Evolutionary conservation across 2,113 vertebrate genomes (phyloP), one percentile per base, ranked within the genome.

Genomic region (Nansenia antarctica): DNA sequence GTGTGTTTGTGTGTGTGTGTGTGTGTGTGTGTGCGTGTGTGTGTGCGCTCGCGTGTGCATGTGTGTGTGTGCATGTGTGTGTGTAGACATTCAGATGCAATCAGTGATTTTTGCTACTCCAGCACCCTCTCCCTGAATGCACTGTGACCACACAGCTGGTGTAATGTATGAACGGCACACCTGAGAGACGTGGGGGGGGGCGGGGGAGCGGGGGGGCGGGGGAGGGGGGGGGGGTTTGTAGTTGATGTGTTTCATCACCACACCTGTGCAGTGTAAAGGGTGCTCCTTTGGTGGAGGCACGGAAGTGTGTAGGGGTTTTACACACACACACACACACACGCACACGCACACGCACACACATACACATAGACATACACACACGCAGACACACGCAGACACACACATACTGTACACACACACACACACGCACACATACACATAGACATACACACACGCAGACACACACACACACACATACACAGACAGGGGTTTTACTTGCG

Each of bases 81-180:
- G n/a, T 68, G 26, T 60, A 1, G 42, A 6, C 14, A 42, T 8
- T 18, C 54, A 34, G 86, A 86, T 89, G 68, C 80, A 62, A 77
- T 85, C 68, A 82, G 85, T 87, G 86, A 70, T 87, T 91, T 88
- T 76, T 87, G 90, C 89, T 79, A 82, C 84, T 82, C 86, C 84
- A 89, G 90, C 89, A 85, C 53, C 80, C 79, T 82, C 77, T 83
- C 82, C 76, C 80, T 77, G 87, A 86, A 30, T 22, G 75, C 82
- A 73, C 68, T 86, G 88, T 82, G 85, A 86, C 82, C 73, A 62
- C 84, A 80, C 91, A 90, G 84, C 88, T 90, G 90, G 83, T 88
- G 71, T 83, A 85, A 67, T 77, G 74, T 78, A 82, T 85, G 85
- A 90, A 84, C 74, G 45, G 71, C 78, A 73, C 83, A 85, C 79